phyloP scores from a whole-genome alignment of 2,797 vertebrate species.

The Cossypha heuglini region DNA sequence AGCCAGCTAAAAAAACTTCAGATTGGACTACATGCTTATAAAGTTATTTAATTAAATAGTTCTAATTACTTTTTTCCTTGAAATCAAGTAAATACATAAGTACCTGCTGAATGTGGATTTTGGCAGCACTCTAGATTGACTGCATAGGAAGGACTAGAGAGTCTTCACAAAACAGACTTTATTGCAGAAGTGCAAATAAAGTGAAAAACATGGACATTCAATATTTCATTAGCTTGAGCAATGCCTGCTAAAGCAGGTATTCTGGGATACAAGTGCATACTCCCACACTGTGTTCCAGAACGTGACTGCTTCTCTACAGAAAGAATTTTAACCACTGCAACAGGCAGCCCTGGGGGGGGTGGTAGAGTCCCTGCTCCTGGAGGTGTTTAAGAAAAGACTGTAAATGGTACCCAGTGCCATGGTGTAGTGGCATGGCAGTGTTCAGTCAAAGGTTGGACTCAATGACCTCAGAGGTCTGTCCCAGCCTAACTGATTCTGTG shows the following conservation, averaged over 20 bases:
- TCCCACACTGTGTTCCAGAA: accelerated
- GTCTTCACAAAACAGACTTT: not conserved
- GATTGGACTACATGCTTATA: not conserved
- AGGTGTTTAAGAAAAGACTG: not conserved
- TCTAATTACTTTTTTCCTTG: not conserved
- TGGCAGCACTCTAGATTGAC: not conserved
- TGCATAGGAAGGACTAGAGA: not conserved
- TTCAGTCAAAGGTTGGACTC: not conserved
- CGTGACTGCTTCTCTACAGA: accelerated
- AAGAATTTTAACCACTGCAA: not conserved
- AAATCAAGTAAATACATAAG: not conserved
- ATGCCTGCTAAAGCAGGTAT: not conserved
- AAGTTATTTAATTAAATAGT: not conserved
- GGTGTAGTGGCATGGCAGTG: not conserved
- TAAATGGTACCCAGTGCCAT: not conserved
- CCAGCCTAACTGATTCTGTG: not conserved
- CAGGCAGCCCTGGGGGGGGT: accelerated
- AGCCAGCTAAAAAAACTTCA: not conserved
- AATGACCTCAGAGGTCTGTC: not conserved
- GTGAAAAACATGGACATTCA: not conserved
- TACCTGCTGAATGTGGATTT: not conserved
- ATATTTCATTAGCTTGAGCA: not conserved
- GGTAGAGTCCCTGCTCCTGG: not conserved
- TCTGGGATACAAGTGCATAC: not conserved
- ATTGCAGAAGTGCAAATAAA: not conserved